These are phyloP conservation scores for Popillia japonica DNA, from an alignment of 1,140 invertebrate genomes.

Conservation along the genomic window DNA sequence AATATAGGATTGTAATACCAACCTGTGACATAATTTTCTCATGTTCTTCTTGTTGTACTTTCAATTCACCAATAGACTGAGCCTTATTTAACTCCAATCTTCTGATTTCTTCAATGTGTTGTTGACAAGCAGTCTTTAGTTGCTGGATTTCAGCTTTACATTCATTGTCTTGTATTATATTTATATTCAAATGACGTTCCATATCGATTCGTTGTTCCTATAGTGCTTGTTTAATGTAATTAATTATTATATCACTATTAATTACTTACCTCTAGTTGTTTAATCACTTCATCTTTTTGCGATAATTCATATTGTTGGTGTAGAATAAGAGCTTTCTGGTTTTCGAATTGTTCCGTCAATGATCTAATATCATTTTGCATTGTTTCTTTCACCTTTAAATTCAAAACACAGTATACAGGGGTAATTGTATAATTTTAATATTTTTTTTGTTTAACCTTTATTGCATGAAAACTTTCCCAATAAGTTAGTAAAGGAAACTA, in stretches of 20 bases:
- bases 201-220: constrained; percentile 62
- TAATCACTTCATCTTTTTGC: constrained; percentile 64
- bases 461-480: too few relatives aligned
- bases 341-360: constrained; percentile 60
- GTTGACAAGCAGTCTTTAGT: constrained; percentile 56
- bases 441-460: too few relatives aligned
- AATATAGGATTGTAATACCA: constrained; percentile 45
- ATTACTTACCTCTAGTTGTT: constrained; percentile 66
- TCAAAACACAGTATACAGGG: background rate
- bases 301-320: constrained; percentile 55
- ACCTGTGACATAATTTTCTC: constrained; percentile 49
- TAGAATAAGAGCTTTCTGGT: constrained; percentile 54
- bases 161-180: constrained; percentile 57
- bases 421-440: background rate
- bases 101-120: constrained; percentile 55
- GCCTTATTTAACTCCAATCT: constrained; percentile 50
- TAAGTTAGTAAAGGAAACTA: too few relatives aligned
- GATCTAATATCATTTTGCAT: constrained; percentile 47
- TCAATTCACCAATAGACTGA: constrained; percentile 55
- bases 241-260: background rate
- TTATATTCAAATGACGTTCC: constrained; percentile 64
- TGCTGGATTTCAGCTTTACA: constrained; percentile 46
- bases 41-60: constrained; percentile 54
- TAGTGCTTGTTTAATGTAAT: constrained; percentile 12
- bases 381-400: background rate